Evolutionary conservation across 2,888 invertebrate species (phyloP).

Genomic region (Diplolepis rosae): DNA sequence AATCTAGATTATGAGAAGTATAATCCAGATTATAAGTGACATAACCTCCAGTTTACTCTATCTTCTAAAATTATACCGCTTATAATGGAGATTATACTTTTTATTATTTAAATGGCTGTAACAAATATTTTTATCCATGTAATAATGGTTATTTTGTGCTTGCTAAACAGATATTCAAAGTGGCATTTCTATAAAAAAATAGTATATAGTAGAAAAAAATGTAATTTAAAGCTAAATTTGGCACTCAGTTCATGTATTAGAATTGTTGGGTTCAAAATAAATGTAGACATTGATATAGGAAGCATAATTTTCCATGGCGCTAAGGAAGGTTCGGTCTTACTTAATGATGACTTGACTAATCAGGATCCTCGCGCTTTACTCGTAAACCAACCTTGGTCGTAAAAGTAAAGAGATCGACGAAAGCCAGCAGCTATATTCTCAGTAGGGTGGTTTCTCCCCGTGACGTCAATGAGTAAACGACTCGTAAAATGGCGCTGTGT

Average conservation of each 20-base stretch:
- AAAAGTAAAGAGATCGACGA: slow-evolving; percentile 24
- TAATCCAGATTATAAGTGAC: no score
- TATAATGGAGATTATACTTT: no score
- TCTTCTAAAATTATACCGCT: no score
- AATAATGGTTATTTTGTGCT: no score
- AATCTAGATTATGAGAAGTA: no score
- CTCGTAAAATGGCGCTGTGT: slow-evolving; percentile 20
- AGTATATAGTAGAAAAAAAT: no score
- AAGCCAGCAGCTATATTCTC: slow-evolving; percentile 11
- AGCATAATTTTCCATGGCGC: slow-evolving; percentile 17
- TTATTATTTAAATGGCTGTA: no score
- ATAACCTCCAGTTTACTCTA: no score
- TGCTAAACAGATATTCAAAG: no score
- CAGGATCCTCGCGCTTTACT: slow-evolving; percentile 35
- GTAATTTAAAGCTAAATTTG: slow-evolving; percentile 22
- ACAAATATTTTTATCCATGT: no score
- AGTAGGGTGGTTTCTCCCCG: slow-evolving; percentile 17
- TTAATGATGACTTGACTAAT: slow-evolving; percentile 49
- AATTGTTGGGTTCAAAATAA: slow-evolving; percentile 20
- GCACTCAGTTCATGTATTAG: slow-evolving; percentile 3
- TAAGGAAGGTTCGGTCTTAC: slow-evolving; percentile 19
- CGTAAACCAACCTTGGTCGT: slow-evolving; percentile 25
- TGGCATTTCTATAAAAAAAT: no score
- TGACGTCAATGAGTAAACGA: slow-evolving; percentile 13
- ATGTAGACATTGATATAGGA: slow-evolving; percentile 20